Evolutionary conservation across 2,888 invertebrate species (phyloP), one percentile per base, ranked within the genome.

Genomic region (Poecilus cupreus): DNA sequence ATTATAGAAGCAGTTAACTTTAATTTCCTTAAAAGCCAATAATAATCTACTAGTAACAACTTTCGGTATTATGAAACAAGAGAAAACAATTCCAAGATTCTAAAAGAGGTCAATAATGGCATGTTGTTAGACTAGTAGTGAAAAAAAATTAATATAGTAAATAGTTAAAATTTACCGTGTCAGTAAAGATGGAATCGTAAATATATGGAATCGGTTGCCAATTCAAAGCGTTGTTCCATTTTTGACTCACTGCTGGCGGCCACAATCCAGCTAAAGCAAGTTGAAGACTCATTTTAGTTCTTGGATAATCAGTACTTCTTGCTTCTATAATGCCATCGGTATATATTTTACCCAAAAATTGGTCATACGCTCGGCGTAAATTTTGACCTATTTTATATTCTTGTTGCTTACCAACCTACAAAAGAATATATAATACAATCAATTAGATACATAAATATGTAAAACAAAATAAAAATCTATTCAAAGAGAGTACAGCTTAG

Each of bases 151-250:
- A n/a, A n/a, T n/a, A n/a, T n/a, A n/a, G n/a, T n/a, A n/a, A n/a
- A n/a, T n/a, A n/a, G 5, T 32, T 32, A 2, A 1, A 0, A 82
- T 60, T 82, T 82, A 85, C 86, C 18, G 80, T 83, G 78, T 87
- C 87, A 18, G 84, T 46, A 57, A 82, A 18, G 13, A 79, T 72
- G 0, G 93, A 91, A 84, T 92, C 90, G 18, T 93, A 93, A 86
- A 93, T 93, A 16, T 94, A 91, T 8, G 94, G 94, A 81, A 95
- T 93, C 6, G 96, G 96, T 85, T 94, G 94, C 96, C 96, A 96
- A 82, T 90, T 88, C 81, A 94, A 87, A 1, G 82, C 80, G 4
- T 87, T 84, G 84, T 91, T 91, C 92, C 93, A 93, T 82, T 90
- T 88, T 86, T 91, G 90, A 20, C 89, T 86, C 3, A 90, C 90